Evolutionary conservation across 2,888 invertebrate species (phyloP).

Genomic region (Melitaea athalia): DNA sequence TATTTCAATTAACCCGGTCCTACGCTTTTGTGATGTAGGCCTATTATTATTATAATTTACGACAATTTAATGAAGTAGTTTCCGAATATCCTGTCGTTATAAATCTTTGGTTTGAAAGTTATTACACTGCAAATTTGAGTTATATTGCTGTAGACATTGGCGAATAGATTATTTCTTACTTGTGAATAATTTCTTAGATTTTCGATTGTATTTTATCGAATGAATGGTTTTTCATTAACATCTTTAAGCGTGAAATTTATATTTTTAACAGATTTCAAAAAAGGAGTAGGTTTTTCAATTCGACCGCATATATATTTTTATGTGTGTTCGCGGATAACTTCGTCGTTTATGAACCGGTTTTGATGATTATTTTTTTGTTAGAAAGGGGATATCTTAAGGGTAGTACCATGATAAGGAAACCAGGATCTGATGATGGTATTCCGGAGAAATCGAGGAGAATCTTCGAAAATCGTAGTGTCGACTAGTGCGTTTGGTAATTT

Average conservation of each 20-base stretch:
- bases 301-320: no score
- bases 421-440: no score
- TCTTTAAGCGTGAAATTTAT: neutral
- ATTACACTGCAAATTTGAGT: slow-evolving; percentile 7
- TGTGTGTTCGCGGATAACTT: no score
- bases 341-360: no score
- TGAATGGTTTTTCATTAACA: neutral
- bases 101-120: slow-evolving; percentile 5
- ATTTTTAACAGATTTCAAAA: no score
- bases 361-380: no score
- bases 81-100: slow-evolving; percentile 9
- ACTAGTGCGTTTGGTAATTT: no score
- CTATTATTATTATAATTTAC: slow-evolving; percentile 11
- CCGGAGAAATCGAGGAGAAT: no score
- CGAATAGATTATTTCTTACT: neutral
- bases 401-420: no score
- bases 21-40: slow-evolving; percentile 17
- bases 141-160: neutral
- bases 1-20: slow-evolving; percentile 29
- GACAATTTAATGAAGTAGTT: slow-evolving; percentile 9
- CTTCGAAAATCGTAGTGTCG: no score
- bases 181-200: neutral
- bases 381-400: no score
- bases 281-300: no score
- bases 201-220: neutral